A percentile compares a stretch with the other conserved stretches of the same genome.
phyloP scores from a whole-genome alignment of 2,888 invertebrate genomes.

The Acholoe squamosa region DNA sequence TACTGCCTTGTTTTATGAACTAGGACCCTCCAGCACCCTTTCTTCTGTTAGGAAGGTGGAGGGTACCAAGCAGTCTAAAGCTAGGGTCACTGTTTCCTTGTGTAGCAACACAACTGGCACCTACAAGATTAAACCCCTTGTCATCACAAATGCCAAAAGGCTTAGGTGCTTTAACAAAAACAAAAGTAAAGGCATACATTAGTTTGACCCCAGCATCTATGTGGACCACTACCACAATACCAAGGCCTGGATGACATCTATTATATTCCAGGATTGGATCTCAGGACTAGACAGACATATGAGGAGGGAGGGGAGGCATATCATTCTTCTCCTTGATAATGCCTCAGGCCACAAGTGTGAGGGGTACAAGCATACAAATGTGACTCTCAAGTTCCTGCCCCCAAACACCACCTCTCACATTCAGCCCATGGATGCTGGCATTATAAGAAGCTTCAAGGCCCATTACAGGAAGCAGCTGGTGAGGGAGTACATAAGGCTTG shows the following conservation, averaged over 20 bases:
- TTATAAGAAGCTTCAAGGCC: constrained; percentile 67
- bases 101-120: constrained; percentile 65
- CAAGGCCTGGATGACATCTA: constrained; percentile 72
- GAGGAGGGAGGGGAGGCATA: constrained; percentile 55
- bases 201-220: constrained; percentile 63
- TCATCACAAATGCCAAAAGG: constrained; percentile 64
- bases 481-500: constrained; percentile 62
- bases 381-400: constrained; percentile 68
- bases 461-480: constrained; percentile 66
- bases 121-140: constrained; percentile 67
- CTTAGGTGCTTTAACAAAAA: background rate
- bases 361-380: constrained; percentile 63
- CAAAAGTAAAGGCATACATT: too few species aligned
- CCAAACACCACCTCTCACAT: constrained; percentile 70
- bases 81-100: constrained; percentile 67
- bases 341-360: constrained; percentile 65
- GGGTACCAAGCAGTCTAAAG: constrained; percentile 63
- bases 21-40: constrained; percentile 67
- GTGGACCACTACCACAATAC: constrained; percentile 64
- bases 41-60: constrained; percentile 19
- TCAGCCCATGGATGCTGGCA: constrained; percentile 71
- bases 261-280: constrained; percentile 68
- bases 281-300: constrained; percentile 63
- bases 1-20: constrained; percentile 67
- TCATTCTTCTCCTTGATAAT: constrained; percentile 69